Evolutionary conservation across 2,113 vertebrate genomes (phyloP).

Genomic region (Andinoacara biseriatus): DNA sequence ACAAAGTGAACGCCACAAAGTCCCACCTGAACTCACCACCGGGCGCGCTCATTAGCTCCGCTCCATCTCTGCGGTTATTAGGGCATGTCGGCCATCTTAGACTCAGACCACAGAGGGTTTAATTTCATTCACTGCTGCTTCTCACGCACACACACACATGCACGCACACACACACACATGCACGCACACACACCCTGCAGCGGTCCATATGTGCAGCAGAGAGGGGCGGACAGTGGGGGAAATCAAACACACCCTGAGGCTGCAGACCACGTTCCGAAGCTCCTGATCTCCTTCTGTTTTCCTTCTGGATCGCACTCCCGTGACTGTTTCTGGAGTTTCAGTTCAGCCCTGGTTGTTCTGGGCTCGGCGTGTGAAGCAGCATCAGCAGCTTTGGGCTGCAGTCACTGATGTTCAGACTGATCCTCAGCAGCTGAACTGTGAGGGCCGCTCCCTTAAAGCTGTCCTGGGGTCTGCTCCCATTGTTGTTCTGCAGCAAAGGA

Average conservation of each 20-base stretch:
- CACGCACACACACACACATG: background rate
- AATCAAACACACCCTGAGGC: slow-evolving; percentile 29
- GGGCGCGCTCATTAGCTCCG: slow-evolving; percentile 19
- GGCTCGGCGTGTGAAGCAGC: background rate
- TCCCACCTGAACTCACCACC: background rate
- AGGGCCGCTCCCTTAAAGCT: background rate
- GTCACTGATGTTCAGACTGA: background rate
- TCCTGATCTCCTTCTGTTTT: background rate
- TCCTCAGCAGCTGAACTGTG: background rate
- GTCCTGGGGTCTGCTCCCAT: background rate
- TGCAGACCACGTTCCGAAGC: background rate
- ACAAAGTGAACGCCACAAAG: background rate
- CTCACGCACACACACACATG: background rate
- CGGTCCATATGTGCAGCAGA: slow-evolving; percentile 36
- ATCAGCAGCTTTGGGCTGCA: background rate
- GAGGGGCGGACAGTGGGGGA: slow-evolving; percentile 13
- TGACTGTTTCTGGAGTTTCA: background rate
- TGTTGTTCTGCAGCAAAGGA: background rate
- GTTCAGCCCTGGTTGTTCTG: background rate
- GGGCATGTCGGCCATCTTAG: slow-evolving; percentile 57
- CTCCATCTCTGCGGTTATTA: slow-evolving; percentile 48
- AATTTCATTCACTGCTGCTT: slow-evolving; percentile 48
- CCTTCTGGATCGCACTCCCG: background rate
- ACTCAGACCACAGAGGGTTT: slow-evolving; percentile 31
- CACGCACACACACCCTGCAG: background rate